Conservation (phyloP, 2,888 invertebrate species). For the Limnephilus auricula region DNA sequence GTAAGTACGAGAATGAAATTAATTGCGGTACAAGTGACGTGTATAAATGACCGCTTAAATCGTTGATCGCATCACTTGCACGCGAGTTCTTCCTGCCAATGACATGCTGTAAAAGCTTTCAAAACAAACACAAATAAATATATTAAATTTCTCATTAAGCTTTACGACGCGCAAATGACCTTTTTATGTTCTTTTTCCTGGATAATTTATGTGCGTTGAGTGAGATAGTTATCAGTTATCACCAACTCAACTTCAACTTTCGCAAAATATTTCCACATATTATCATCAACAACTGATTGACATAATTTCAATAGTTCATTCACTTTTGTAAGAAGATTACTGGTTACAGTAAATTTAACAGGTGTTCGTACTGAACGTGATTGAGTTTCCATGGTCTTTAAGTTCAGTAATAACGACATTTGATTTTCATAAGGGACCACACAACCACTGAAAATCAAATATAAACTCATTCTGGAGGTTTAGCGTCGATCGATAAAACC, state of each 20-base stretch:
- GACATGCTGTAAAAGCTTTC: conserved; percentile 7
- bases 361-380: not conserved
- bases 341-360: not conserved
- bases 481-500: no score
- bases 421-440: not conserved
- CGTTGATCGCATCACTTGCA: conserved; percentile 4
- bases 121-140: not conserved
- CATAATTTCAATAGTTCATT: not conserved
- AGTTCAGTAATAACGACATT: not conserved
- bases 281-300: not conserved
- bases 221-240: not conserved
- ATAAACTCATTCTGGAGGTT: not conserved
- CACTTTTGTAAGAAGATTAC: not conserved
- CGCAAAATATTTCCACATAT: not conserved
- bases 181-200: not conserved
- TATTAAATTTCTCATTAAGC: not conserved
- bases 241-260: not conserved
- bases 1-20: not conserved
- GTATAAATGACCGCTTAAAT: not conserved
- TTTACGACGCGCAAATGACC: not conserved
- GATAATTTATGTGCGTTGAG: not conserved
- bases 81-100: not conserved
- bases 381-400: not conserved
- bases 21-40: conserved; percentile 6
- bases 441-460: not conserved